Conservation (phyloP, 2,113 vertebrate genomes). For the Sisor rabdophorus region DNA sequence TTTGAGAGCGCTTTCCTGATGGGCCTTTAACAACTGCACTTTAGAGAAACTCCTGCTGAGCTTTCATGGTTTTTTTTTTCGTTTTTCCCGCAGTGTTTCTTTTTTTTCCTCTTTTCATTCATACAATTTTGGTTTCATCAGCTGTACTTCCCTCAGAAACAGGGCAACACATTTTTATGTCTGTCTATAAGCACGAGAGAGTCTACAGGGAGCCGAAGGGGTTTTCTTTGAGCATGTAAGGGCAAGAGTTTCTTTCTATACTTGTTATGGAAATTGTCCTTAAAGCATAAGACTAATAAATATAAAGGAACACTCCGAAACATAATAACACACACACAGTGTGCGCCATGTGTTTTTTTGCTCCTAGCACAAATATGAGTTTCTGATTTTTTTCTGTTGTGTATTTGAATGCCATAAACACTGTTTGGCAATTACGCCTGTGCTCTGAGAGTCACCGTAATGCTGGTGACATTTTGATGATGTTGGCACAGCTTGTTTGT, state of each 20-base stretch:
- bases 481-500: constrained; percentile 39
- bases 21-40: constrained; percentile 59
- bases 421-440: constrained; percentile 17
- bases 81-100: not conserved
- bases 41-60: constrained; percentile 33
- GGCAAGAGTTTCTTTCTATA: not conserved
- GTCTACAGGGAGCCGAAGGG: constrained; percentile 11
- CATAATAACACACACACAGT: not conserved
- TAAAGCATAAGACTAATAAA: constrained; percentile 9
- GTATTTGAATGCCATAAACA: constrained; percentile 5
- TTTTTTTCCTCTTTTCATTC: constrained; percentile 1
- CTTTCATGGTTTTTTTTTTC: not conserved
- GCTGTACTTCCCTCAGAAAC: constrained; percentile 67
- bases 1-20: not conserved
- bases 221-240: not conserved
- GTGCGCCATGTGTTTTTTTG: not conserved
- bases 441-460: constrained; percentile 11
- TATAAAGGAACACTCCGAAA: not conserved
- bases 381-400: not conserved
- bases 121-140: not conserved
- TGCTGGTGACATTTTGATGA: constrained; percentile 33
- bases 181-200: constrained; percentile 54
- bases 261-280: constrained; percentile 9
- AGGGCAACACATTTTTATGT: constrained; percentile 80
- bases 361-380: not conserved